Percentiles rank a stretch among this genome's conserved stretches.
Evolutionary conservation across 2,113 vertebrate genomes (phyloP).

Genomic region (Oncorhynchus nerka): DNA sequence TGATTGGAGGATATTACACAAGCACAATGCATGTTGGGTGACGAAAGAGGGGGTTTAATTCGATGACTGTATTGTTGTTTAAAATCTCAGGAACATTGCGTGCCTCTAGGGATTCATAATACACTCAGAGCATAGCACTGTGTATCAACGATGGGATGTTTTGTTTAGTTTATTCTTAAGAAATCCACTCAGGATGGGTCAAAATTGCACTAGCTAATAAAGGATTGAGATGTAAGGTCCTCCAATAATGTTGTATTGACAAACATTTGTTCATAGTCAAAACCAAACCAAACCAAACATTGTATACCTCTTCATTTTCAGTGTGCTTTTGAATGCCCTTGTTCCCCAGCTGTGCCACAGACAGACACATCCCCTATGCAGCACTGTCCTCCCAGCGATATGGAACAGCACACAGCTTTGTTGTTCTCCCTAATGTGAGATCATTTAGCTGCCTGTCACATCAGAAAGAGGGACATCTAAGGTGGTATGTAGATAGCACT

Average conservation of each 20-base stretch:
- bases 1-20: constrained; percentile 2
- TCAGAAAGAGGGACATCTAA: constrained; percentile 68
- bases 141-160: background rate
- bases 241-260: constrained; percentile 4
- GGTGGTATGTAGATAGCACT: constrained; percentile 67
- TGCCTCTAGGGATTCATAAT: constrained; percentile 42
- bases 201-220: no score
- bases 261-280: background rate
- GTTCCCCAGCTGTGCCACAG: constrained; percentile 24
- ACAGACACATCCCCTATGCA: constrained; percentile 18
- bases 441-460: constrained; percentile 68
- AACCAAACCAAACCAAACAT: background rate
- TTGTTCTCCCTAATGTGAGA: constrained; percentile 66
- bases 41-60: constrained; percentile 16
- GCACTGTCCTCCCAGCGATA: constrained; percentile 20
- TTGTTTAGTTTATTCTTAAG: background rate
- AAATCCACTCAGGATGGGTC: no score
- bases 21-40: constrained; percentile 41
- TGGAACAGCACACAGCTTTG: constrained; percentile 39
- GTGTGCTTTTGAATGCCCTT: constrained; percentile 21
- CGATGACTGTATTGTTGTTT: constrained; percentile 49
- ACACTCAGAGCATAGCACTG: constrained; percentile 16
- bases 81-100: constrained; percentile 49
- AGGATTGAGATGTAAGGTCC: no score
- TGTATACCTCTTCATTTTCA: background rate